Conservation (phyloP, 2,888 invertebrate genomes). For the Nymphalis c-album region DNA sequence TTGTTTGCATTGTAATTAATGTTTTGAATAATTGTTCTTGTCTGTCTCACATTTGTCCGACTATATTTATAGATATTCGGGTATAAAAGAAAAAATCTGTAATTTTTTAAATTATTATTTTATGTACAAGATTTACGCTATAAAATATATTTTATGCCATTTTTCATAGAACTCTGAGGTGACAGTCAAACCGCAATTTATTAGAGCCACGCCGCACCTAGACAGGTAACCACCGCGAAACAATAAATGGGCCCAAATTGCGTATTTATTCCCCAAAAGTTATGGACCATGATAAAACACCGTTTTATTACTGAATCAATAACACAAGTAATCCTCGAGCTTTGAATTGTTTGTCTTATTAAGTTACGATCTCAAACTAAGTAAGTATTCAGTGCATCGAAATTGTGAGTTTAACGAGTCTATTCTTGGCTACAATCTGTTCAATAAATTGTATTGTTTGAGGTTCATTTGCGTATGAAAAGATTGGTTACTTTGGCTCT, state of each 20-base stretch:
- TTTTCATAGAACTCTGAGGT: background rate
- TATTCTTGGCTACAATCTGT: background rate
- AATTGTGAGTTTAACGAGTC: background rate
- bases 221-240: slow-evolving; percentile 37
- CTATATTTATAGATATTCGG: too few relatives aligned
- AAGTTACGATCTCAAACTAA: slow-evolving; percentile 24
- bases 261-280: slow-evolving; percentile 66
- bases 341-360: slow-evolving; percentile 37
- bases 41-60: too few relatives aligned
- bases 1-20: too few relatives aligned
- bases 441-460: background rate
- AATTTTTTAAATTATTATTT: too few relatives aligned
- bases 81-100: too few relatives aligned
- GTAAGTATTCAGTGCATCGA: slow-evolving; percentile 3
- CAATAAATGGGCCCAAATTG: slow-evolving; percentile 63
- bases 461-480: background rate
- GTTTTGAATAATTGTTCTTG: too few relatives aligned
- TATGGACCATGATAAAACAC: slow-evolving; percentile 65
- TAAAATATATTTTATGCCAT: background rate
- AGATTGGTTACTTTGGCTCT: too few relatives aligned
- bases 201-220: slow-evolving; percentile 24
- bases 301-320: slow-evolving; percentile 67
- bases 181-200: slow-evolving; percentile 26
- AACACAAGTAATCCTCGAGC: slow-evolving; percentile 44
- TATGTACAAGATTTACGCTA: background rate